Percentiles rank a stretch among this genome's conserved stretches.
phyloP scores from a whole-genome alignment of 2,797 vertebrate species.

The Peromyscus attwateri region DNA sequence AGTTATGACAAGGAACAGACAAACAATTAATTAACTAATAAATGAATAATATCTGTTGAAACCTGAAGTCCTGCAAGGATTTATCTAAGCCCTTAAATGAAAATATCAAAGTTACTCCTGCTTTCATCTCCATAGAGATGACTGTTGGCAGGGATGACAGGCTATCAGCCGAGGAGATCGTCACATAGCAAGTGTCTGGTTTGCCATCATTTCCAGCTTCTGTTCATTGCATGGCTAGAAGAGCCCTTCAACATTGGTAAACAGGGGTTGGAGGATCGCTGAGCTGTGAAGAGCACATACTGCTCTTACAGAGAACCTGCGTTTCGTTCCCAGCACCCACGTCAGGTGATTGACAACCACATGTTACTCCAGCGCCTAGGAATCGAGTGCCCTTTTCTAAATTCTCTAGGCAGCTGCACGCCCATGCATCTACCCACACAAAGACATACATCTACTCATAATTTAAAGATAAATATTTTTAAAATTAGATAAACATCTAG shows the following conservation, averaged over 20 bases:
- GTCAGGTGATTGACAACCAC: neutral
- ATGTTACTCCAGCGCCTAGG: too few species aligned
- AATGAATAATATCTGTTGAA: slow-evolving; percentile 45
- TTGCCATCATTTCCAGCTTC: neutral
- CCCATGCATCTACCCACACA: neutral
- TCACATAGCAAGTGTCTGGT: neutral
- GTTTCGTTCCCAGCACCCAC: neutral
- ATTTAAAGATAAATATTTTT: neutral
- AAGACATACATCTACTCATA: neutral
- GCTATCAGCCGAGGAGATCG: neutral
- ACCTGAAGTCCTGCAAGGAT: neutral
- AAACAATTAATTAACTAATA: slow-evolving; percentile 46
- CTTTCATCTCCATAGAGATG: neutral
- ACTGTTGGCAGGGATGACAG: neutral
- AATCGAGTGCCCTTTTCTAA: neutral
- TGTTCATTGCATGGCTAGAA: neutral
- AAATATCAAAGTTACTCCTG: neutral
- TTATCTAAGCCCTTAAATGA: neutral
- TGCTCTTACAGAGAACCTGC: neutral
- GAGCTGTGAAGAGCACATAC: neutral
- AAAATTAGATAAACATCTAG: neutral
- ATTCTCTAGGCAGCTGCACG: neutral
- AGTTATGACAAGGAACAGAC: slow-evolving; percentile 17
- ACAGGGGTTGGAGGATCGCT: neutral
- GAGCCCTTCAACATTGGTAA: neutral